phyloP scores from a whole-genome alignment of 2,797 vertebrate species.

The Paedocypris micromegethes region DNA sequence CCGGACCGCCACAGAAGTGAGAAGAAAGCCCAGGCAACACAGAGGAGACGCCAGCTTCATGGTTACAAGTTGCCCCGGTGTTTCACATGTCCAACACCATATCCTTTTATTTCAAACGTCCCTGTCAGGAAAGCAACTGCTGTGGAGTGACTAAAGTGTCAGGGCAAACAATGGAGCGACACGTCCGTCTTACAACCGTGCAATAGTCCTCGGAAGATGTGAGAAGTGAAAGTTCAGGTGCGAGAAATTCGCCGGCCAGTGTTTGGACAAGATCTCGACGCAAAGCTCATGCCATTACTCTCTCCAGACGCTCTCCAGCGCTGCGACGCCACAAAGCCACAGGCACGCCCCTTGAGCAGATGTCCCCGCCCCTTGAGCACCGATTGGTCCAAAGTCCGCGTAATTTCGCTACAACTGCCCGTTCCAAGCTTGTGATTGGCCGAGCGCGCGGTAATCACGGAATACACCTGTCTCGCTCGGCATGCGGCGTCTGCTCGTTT shows the following conservation, averaged over 20 bases:
- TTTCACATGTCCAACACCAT: slow-evolving; percentile 75
- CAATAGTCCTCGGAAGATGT: slow-evolving; percentile 24
- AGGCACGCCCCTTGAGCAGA: slow-evolving; percentile 62
- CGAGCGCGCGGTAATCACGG: background rate
- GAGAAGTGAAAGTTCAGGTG: slow-evolving; percentile 39
- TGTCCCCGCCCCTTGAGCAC: slow-evolving; percentile 53
- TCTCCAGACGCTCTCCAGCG: slow-evolving; percentile 64
- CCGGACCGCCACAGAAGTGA: slow-evolving; percentile 62
- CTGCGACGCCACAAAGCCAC: slow-evolving; percentile 62
- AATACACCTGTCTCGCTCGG: slow-evolving; percentile 43
- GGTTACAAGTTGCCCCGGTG: slow-evolving; percentile 62
- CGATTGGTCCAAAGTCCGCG: slow-evolving; percentile 59
- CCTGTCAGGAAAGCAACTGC: slow-evolving; percentile 47
- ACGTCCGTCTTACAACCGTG: slow-evolving; percentile 24
- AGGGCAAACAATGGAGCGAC: slow-evolving; percentile 38
- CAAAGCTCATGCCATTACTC: slow-evolving; percentile 70
- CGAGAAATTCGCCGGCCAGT: slow-evolving; percentile 45
- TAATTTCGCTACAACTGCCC: slow-evolving; percentile 46
- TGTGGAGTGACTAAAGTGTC: slow-evolving; percentile 46
- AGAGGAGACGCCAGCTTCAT: slow-evolving; percentile 65
- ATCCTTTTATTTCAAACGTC: slow-evolving; percentile 51
- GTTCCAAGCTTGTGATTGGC: slow-evolving; percentile 29
- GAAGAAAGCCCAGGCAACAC: slow-evolving; percentile 66
- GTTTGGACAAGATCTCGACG: slow-evolving; percentile 62
- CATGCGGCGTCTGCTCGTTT: slow-evolving; percentile 11